A percentile compares a stretch with the other conserved stretches of the same genome.
phyloP scores from a whole-genome alignment of 2,888 invertebrate species.

The Phymatocera aterrima region DNA sequence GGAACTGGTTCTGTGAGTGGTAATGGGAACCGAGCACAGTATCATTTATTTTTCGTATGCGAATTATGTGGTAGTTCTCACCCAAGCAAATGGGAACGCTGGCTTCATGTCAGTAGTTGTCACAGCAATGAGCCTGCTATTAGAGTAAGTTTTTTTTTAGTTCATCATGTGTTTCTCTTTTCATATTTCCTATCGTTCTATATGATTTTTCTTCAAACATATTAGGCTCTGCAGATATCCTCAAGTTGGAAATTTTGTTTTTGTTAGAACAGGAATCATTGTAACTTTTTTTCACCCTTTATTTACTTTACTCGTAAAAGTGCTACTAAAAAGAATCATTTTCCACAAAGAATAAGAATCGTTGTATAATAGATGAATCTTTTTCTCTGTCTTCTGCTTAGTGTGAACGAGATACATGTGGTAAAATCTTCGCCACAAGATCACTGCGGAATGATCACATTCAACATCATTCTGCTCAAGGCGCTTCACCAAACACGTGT shows the following conservation, averaged over 20 bases:
- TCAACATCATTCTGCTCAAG: slow-evolving; percentile 74
- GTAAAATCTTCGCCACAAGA: slow-evolving; percentile 74
- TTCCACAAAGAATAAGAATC: neutral
- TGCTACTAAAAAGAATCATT: neutral
- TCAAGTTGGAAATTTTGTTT: neutral
- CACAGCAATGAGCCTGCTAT: slow-evolving; percentile 72
- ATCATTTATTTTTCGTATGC: slow-evolving; percentile 74
- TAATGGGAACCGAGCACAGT: slow-evolving; percentile 69
- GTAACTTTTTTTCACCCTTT: neutral
- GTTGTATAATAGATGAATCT: neutral
- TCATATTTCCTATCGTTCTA: neutral
- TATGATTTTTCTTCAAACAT: neutral
- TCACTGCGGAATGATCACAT: slow-evolving; percentile 73
- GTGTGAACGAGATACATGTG: slow-evolving; percentile 71
- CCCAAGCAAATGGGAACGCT: slow-evolving; percentile 75
- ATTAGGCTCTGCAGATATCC: neutral
- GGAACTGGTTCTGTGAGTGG: slow-evolving; percentile 60
- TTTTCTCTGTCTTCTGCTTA: slow-evolving; percentile 48
- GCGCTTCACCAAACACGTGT: slow-evolving; percentile 72
- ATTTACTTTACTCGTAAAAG: neutral
- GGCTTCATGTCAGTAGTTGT: slow-evolving; percentile 74
- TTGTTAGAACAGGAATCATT: neutral
- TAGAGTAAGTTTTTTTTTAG: slow-evolving; percentile 57
- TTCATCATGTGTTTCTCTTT: slow-evolving; percentile 35
- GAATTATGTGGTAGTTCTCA: slow-evolving; percentile 75